Percentiles rank a stretch among this genome's conserved stretches.
These are phyloP conservation scores for Zhuqinia jingwanae DNA, from an alignment of 2,888 invertebrate species.

Conservation along the genomic window DNA sequence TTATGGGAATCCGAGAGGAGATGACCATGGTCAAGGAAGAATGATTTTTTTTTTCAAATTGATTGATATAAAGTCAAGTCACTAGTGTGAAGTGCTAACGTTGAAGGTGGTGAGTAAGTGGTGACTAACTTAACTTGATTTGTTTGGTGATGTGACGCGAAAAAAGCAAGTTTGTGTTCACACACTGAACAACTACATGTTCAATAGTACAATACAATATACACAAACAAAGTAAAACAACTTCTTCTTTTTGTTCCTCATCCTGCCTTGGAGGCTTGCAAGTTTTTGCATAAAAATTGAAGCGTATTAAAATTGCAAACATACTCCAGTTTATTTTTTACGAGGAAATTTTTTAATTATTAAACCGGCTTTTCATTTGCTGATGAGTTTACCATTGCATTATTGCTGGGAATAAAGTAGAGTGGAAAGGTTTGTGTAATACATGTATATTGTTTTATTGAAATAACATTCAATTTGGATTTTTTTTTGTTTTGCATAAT, in stretches of 20 bases:
- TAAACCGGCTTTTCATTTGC: too few species aligned
- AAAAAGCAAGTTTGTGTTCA: constrained; percentile 54
- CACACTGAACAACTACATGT: not conserved
- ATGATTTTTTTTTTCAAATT: not conserved
- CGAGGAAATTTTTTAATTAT: not conserved
- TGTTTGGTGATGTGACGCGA: constrained; percentile 3
- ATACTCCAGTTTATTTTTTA: not conserved
- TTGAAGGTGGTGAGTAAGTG: not conserved
- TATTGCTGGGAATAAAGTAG: too few species aligned
- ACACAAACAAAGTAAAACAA: constrained; percentile 9
- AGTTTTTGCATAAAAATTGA: not conserved
- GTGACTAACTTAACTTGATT: not conserved
- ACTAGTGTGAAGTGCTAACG: not conserved
- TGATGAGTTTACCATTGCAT: too few species aligned
- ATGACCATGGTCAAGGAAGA: constrained; percentile 54
- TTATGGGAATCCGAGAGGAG: constrained; percentile 59
- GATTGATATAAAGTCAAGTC: constrained; percentile 23
- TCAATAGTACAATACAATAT: not conserved
- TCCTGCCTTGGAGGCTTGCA: not conserved
- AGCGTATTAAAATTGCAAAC: not conserved
- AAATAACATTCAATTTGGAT: too few species aligned
- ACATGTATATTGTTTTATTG: too few species aligned
- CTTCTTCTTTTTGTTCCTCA: not conserved
- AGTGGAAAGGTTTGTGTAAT: too few species aligned
- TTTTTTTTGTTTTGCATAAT: too few species aligned